Conservation (phyloP, 2,797 vertebrate genomes). For the Eospalax fontanierii region DNA sequence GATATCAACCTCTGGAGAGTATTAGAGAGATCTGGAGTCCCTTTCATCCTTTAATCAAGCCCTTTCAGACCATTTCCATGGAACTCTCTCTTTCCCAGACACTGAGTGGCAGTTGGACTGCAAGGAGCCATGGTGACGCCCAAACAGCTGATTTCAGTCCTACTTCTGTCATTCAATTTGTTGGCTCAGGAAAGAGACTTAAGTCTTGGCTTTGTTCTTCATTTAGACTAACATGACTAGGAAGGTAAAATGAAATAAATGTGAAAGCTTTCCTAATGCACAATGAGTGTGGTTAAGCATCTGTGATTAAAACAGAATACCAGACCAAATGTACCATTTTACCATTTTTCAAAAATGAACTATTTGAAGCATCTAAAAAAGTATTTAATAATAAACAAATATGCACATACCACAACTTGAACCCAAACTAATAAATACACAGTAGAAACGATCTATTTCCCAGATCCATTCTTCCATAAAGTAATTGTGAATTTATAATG, state of each 20-base stretch:
- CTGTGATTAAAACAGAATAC: slow-evolving; percentile 29
- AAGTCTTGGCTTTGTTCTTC: background rate
- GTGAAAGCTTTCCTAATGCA: background rate
- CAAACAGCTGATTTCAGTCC: slow-evolving; percentile 8
- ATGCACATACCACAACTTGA: background rate
- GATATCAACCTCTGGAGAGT: background rate
- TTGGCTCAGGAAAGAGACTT: slow-evolving; percentile 19
- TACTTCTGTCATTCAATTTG: slow-evolving; percentile 56
- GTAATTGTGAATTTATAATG: background rate
- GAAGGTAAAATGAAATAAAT: slow-evolving; percentile 24
- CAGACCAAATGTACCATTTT: background rate
- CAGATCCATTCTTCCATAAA: background rate
- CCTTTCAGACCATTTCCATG: slow-evolving; percentile 18
- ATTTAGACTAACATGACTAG: background rate
- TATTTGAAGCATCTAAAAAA: background rate
- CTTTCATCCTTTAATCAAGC: slow-evolving; percentile 52
- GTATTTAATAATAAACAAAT: background rate
- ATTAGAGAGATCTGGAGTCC: background rate
- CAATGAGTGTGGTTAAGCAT: background rate
- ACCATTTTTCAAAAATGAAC: background rate
- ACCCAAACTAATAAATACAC: background rate
- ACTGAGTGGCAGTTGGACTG: slow-evolving; percentile 27
- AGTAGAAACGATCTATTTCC: background rate
- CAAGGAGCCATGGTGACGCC: background rate
- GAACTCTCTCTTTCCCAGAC: background rate